Evolutionary conservation across 2,888 invertebrate species (phyloP).

Genomic region (Netelia melanura): DNA sequence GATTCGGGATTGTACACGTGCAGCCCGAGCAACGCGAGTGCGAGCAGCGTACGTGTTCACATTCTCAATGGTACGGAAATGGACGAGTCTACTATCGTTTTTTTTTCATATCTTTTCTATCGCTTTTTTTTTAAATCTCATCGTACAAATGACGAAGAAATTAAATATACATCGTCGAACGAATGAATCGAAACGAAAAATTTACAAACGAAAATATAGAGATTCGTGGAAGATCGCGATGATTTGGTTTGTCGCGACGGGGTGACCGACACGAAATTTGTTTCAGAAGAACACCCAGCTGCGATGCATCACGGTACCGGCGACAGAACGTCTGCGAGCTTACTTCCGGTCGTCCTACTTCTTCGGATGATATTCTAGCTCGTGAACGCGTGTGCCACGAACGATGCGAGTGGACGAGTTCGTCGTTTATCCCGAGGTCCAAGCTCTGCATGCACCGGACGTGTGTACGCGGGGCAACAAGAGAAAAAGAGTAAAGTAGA

Average conservation of each 20-base stretch:
- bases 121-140: neutral
- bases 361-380: constrained; percentile 76
- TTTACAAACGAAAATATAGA: neutral
- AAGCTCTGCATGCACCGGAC: constrained; percentile 28
- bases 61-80: constrained; percentile 91
- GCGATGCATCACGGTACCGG: constrained; percentile 92
- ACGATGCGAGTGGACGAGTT: constrained; percentile 25
- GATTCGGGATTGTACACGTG: constrained; percentile 95
- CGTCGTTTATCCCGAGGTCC: constrained; percentile 51
- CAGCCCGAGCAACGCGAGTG: constrained; percentile 93
- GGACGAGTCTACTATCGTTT: neutral
- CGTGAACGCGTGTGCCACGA: constrained; percentile 27
- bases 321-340: constrained; percentile 78
- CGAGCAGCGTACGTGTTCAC: constrained; percentile 92
- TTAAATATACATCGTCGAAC: neutral
- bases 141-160: neutral
- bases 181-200: neutral
- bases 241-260: constrained; percentile 11
- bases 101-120: too few relatives aligned
- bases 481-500: constrained; percentile 30
- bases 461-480: constrained; percentile 10
- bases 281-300: constrained; percentile 93
- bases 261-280: constrained; percentile 76
- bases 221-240: neutral
- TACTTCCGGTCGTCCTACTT: constrained; percentile 77